These are phyloP conservation scores for Cyprinella venusta DNA, from an alignment of 2,797 vertebrate genomes.

Conservation along the genomic window DNA sequence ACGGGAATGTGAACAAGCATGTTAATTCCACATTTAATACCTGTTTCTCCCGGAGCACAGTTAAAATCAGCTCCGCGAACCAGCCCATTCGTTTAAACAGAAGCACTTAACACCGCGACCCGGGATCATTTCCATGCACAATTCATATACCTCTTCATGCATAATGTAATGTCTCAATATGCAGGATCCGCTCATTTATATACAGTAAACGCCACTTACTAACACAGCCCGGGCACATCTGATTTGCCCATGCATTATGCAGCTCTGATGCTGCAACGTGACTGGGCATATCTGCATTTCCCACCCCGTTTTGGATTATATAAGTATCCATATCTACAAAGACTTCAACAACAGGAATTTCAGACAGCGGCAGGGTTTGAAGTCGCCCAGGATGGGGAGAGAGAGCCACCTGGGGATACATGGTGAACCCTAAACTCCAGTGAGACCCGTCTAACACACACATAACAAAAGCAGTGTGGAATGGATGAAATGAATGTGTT, in stretches of 20 bases:
- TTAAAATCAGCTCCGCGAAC: conserved; percentile 22
- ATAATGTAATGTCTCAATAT: conserved; percentile 48
- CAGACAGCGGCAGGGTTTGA: conserved; percentile 23
- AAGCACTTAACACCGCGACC: conserved; percentile 38
- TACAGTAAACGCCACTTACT: conserved; percentile 45
- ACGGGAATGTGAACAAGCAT: conserved; percentile 36
- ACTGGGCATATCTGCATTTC: conserved; percentile 35
- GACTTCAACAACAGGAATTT: conserved; percentile 42
- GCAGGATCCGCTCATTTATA: conserved; percentile 32
- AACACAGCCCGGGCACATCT: conserved; percentile 40
- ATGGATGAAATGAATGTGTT: conserved; percentile 21
- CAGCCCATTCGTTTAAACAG: conserved; percentile 7
- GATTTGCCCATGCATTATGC: conserved; percentile 48
- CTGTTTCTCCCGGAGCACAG: conserved; percentile 22
- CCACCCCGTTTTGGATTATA: conserved; percentile 40
- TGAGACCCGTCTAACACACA: conserved; percentile 6
- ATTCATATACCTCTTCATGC: conserved; percentile 37
- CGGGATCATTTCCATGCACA: conserved; percentile 36
- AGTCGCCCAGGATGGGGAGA: too few species aligned
- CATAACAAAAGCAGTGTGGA: conserved; percentile 26
- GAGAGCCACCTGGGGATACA: conserved; percentile 3
- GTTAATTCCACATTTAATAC: conserved; percentile 44
- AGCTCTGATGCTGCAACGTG: conserved; percentile 50
- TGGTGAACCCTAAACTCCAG: conserved; percentile 11
- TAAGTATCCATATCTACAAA: conserved; percentile 48